A percentile compares a stretch with the other conserved stretches of the same genome.
Conservation (phyloP, 2,113 vertebrate species). For the Neomonachus schauinslandi region DNA sequence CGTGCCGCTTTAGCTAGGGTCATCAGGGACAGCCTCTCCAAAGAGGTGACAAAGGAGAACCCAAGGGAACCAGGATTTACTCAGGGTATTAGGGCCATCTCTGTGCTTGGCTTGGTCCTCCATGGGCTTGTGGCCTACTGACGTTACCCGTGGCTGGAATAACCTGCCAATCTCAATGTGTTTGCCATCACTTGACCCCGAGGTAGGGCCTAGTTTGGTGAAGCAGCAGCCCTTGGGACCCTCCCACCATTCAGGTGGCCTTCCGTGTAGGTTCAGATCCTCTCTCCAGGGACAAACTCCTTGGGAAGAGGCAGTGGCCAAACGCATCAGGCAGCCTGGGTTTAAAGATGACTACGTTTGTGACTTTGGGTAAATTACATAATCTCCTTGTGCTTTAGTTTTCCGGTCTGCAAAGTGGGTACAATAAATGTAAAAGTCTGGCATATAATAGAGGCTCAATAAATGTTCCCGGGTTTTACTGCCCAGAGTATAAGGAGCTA, state of each 20-base stretch:
- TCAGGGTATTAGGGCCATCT: background rate
- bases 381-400: background rate
- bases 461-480: background rate
- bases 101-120: background rate
- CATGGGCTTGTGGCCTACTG: background rate
- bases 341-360: background rate
- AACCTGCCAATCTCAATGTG: background rate
- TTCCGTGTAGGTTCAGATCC: background rate
- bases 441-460: background rate
- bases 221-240: background rate
- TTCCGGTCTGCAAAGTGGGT: background rate
- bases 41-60: background rate
- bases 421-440: background rate
- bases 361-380: background rate
- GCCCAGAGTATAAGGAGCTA: background rate
- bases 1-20: background rate
- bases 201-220: no score
- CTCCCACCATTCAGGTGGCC: background rate
- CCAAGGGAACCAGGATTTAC: background rate
- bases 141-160: background rate
- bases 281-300: background rate
- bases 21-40: background rate
- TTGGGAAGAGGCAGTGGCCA: background rate
- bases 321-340: background rate
- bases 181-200: background rate